Base-by-base conservation (phyloP, 2,797 vertebrate genomes). In the Chromobotia macracanthus region DNA sequence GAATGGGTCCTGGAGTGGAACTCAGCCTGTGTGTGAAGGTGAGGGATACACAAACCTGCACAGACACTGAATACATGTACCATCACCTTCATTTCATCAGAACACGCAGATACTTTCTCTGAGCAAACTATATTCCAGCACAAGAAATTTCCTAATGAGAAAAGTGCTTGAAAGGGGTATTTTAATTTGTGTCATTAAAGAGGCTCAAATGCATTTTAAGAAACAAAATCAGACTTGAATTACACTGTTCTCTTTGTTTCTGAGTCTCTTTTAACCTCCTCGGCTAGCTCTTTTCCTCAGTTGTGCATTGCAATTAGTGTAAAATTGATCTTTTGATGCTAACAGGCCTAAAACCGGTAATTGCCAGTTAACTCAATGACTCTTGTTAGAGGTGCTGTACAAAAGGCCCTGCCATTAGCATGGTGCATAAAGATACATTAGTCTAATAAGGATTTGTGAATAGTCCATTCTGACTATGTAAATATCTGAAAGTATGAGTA, bases 11-110 rank as follows among this genome's bases (percentile, higher is more conserved):
- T 99, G 98, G 98, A 96, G 96, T 18, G 95, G 96, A 67, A 84
- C 88, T 25, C 98, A 99, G 85, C 96, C 97, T 0, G 90, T 94
- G 67, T 99, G 98, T 86, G 96, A 97, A 89, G 96, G 98, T 99
- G 83, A 82, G 92, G n/a, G 82, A 46, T 28, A 64, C 18, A 72
- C 11, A n/a, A n/a, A 51, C 15, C 0, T 38, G 35, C 35, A 38
- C 5, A 38, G 35, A 38, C 48, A 48, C 44, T 50, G 23, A 6
- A 63, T 48, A 38, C 23, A 4, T 41, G 56, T 23, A 16, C 31
- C 23, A 77, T 13, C 51, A n/a, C n/a, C n/a, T n/a, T 73, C 38
- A 58, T 77, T 61, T 48, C 19, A 66, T 67, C 61, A 53, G 68
- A 72, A 66, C 50, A 48, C 21, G 53, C 41, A 58, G 2, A 9